Evolutionary conservation across 2,888 invertebrate species (phyloP).

Genomic region (Agonopterix arenella): DNA sequence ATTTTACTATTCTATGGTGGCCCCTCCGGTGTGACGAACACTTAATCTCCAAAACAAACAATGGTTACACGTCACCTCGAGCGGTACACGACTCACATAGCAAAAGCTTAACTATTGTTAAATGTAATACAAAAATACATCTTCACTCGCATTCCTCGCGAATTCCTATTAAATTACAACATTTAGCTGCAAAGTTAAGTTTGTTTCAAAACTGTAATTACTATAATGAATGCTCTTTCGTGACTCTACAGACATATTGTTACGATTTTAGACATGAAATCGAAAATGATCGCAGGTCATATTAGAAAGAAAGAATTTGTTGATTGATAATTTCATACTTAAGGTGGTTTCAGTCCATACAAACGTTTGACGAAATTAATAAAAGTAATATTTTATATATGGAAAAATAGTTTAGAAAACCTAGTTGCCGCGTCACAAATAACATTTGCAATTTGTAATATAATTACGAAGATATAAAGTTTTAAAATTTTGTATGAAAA

Average conservation of each 20-base stretch:
- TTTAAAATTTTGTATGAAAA: too few relatives aligned
- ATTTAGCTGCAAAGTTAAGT: conserved; percentile 19
- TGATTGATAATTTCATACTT: too few relatives aligned
- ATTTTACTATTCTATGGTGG: too few relatives aligned
- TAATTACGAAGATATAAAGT: too few relatives aligned
- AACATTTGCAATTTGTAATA: too few relatives aligned
- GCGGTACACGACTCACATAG: conserved; percentile 59
- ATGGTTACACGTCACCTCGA: conserved; percentile 54
- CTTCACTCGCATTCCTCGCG: conserved; percentile 14
- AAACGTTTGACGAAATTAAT: too few relatives aligned
- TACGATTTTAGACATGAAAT: conserved; percentile 69
- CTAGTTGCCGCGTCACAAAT: too few relatives aligned
- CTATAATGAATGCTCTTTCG: conserved; percentile 60
- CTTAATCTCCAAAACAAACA: conserved; percentile 57
- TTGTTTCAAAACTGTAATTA: conserved; percentile 55
- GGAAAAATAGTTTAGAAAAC: too few relatives aligned
- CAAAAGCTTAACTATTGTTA: conserved; percentile 59
- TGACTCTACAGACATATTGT: conserved; percentile 60
- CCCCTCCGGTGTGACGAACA: too few relatives aligned
- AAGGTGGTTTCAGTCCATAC: too few relatives aligned
- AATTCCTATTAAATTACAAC: conserved; percentile 12
- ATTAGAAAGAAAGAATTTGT: too few relatives aligned
- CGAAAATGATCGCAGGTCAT: conserved; percentile 66
- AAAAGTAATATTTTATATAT: too few relatives aligned
- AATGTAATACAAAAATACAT: conserved; percentile 36